Evolutionary conservation across 2,797 vertebrate species (phyloP).

Genomic region (Merluccius polli): DNA sequence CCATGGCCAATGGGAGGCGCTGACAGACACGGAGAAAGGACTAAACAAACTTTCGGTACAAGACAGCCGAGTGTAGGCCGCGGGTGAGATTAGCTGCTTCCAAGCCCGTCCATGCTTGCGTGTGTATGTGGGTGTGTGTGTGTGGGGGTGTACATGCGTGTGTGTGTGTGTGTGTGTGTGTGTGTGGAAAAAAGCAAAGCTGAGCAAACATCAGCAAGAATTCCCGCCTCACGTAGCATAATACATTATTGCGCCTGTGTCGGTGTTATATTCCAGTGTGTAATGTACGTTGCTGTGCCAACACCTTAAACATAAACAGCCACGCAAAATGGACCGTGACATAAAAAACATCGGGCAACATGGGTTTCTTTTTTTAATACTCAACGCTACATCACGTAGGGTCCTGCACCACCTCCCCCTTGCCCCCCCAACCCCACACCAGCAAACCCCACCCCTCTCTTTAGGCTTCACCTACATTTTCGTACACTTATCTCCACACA

Average conservation of each 20-base stretch:
- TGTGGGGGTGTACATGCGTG: slow-evolving; percentile 29
- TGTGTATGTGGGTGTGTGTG: slow-evolving; percentile 12
- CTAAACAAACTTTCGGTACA: slow-evolving; percentile 65
- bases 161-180: slow-evolving; percentile 40
- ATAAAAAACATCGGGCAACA: slow-evolving; percentile 47
- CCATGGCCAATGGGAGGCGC: slow-evolving; percentile 66
- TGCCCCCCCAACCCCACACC: too few relatives aligned
- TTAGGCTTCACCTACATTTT: neutral
- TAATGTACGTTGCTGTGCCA: slow-evolving; percentile 70
- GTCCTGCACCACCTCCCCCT: neutral
- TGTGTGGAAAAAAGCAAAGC: slow-evolving; percentile 70
- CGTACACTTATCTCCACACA: slow-evolving; percentile 7
- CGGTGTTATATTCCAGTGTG: slow-evolving; percentile 63
- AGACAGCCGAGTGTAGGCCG: slow-evolving; percentile 58
- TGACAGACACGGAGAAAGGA: slow-evolving; percentile 68
- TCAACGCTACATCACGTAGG: slow-evolving; percentile 19
- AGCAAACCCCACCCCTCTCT: slow-evolving; percentile 5
- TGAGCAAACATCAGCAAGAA: slow-evolving; percentile 69
- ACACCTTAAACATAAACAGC: slow-evolving; percentile 71
- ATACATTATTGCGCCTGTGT: slow-evolving; percentile 62
- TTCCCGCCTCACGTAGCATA: slow-evolving; percentile 67
- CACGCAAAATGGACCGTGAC: slow-evolving; percentile 52
- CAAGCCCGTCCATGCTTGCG: slow-evolving; percentile 49
- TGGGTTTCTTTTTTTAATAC: slow-evolving; percentile 9
- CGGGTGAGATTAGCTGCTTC: slow-evolving; percentile 30